phyloP scores from a whole-genome alignment of 2,888 invertebrate genomes.

The Oxyteleia sp. region DNA sequence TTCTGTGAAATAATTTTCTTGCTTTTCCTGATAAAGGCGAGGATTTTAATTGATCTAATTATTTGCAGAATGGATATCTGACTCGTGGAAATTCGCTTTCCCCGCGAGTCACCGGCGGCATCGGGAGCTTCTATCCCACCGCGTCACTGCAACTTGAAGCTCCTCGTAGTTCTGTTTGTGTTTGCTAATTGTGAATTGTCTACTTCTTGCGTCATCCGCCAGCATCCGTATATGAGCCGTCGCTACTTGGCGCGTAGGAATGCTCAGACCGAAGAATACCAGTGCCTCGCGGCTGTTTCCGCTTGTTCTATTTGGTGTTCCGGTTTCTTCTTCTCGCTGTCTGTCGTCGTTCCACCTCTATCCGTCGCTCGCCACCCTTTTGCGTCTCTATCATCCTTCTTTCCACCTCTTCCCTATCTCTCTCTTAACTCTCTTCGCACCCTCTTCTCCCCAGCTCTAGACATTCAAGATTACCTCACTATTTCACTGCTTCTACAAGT shows the following conservation, averaged over 20 bases:
- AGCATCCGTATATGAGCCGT: slow-evolving; percentile 77
- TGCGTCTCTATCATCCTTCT: slow-evolving; percentile 52
- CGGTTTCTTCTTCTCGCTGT: slow-evolving; percentile 71
- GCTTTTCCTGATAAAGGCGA: no score
- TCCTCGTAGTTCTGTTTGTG: slow-evolving; percentile 86
- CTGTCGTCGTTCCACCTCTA: slow-evolving; percentile 44
- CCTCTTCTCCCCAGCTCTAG: no score
- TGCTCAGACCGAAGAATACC: slow-evolving; percentile 84
- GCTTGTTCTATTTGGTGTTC: slow-evolving; percentile 72
- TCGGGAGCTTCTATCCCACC: slow-evolving; percentile 76
- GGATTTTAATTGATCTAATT: slow-evolving; percentile 27
- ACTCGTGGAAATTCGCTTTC: slow-evolving; percentile 60
- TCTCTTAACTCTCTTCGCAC: no score
- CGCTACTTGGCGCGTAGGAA: slow-evolving; percentile 79
- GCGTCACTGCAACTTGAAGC: slow-evolving; percentile 83
- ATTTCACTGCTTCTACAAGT: no score
- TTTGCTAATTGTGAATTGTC: slow-evolving; percentile 88
- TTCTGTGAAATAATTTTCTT: no score
- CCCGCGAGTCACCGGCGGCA: slow-evolving; percentile 9
- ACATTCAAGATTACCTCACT: no score
- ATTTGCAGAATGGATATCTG: slow-evolving; percentile 15
- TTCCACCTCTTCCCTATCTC: no score
- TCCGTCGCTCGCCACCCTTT: slow-evolving; percentile 72
- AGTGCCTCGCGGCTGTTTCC: slow-evolving; percentile 77
- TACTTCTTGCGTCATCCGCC: slow-evolving; percentile 82